phyloP scores from a whole-genome alignment of 30 jellyfish, hydroid and myxozoan species.

The Hydra vulgaris region DNA sequence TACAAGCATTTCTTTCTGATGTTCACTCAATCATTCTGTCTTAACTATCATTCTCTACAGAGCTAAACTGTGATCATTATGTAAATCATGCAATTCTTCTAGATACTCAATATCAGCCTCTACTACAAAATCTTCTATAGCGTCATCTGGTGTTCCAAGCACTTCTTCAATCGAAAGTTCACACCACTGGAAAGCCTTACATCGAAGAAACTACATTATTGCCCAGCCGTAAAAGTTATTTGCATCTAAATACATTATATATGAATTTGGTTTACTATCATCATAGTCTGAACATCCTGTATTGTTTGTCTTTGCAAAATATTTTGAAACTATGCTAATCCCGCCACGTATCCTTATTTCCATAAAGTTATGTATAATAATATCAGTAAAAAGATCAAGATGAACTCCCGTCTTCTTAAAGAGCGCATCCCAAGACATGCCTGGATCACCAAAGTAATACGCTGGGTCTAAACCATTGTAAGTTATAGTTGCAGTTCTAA shows the following conservation, averaged over 20 bases:
- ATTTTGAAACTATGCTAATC: background rate
- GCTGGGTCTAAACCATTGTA: background rate
- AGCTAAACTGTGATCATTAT: background rate
- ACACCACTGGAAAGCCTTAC: background rate
- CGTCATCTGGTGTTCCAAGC: background rate
- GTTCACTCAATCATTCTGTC: background rate
- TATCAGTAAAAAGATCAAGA: background rate
- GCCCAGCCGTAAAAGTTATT: background rate
- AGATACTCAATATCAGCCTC: background rate
- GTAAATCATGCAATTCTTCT: background rate
- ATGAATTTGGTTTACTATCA: too few relatives aligned
- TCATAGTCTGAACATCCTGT: background rate
- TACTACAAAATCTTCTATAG: background rate
- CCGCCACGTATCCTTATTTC: background rate
- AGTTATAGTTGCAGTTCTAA: background rate
- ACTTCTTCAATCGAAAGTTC: background rate
- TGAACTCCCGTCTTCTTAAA: background rate
- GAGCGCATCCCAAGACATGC: background rate
- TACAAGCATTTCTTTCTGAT: background rate
- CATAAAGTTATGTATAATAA: background rate
- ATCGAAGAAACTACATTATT: background rate
- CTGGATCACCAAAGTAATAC: background rate
- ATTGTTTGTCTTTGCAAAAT: background rate
- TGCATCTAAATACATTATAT: background rate
- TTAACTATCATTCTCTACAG: background rate